These are phyloP conservation scores for Thunnus thynnus DNA, from an alignment of 2,113 vertebrate genomes.

Conservation along the genomic window DNA sequence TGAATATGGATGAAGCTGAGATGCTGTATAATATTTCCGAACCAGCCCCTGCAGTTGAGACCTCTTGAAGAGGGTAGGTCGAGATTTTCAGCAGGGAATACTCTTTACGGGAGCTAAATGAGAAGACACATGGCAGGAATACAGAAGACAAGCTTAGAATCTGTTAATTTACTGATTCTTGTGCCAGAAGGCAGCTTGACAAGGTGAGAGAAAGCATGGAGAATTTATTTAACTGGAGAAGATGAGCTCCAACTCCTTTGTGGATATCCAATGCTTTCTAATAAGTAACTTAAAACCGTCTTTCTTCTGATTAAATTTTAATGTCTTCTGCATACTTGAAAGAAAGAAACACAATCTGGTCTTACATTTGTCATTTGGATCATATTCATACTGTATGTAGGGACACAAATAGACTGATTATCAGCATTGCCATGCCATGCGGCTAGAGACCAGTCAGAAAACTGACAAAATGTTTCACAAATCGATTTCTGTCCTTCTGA, in stretches of 20 bases:
- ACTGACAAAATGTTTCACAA: no score
- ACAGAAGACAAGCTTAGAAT: conserved; percentile 46
- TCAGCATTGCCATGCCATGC: neutral
- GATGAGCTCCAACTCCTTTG: conserved; percentile 26
- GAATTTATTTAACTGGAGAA: conserved; percentile 39
- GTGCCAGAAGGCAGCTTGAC: conserved; percentile 49
- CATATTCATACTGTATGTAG: neutral
- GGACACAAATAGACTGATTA: neutral
- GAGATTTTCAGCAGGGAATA: conserved; percentile 41
- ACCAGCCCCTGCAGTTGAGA: conserved; percentile 9
- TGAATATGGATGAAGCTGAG: conserved; percentile 37
- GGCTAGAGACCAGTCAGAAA: neutral
- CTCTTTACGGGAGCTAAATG: conserved; percentile 48
- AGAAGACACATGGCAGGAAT: conserved; percentile 52
- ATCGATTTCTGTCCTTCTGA: no score
- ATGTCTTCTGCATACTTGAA: neutral
- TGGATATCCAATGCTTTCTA: conserved; percentile 33
- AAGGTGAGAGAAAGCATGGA: conserved; percentile 47
- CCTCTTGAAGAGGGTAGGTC: conserved; percentile 27
- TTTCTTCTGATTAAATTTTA: conserved; percentile 4
- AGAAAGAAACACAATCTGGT: neutral
- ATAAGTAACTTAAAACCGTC: conserved; percentile 28
- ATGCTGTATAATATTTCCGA: neutral
- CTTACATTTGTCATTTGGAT: neutral
- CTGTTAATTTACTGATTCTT: conserved; percentile 32